Evolutionary conservation across 2,797 vertebrate genomes (phyloP).

Genomic region (Agapornis canus): DNA sequence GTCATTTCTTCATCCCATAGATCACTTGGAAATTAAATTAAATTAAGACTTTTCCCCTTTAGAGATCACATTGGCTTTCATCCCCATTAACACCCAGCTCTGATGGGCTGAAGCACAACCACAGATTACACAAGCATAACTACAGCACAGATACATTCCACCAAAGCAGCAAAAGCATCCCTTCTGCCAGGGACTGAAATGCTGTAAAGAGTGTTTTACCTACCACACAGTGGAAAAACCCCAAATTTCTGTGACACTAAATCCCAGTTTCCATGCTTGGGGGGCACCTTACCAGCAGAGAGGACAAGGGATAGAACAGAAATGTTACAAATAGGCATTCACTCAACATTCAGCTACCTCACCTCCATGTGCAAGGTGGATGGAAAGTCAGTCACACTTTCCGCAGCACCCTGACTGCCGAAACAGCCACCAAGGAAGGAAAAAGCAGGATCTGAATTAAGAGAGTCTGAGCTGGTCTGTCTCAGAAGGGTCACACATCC

Average conservation of each 20-base stretch:
- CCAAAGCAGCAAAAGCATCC: neutral
- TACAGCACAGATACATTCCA: neutral
- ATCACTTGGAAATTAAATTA: neutral
- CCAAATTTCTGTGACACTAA: neutral
- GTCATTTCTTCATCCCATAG: neutral
- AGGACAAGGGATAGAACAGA: neutral
- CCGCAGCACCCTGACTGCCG: neutral
- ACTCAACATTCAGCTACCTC: neutral
- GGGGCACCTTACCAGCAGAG: neutral
- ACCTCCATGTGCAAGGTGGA: neutral
- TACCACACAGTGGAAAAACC: neutral
- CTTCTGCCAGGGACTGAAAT: neutral
- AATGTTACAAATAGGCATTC: neutral
- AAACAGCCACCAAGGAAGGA: neutral
- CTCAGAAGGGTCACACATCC: neutral
- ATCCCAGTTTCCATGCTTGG: neutral
- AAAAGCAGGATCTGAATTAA: neutral
- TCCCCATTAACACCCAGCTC: rapidly evolving
- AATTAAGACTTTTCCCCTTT: neutral
- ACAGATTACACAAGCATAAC: neutral
- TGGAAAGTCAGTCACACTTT: neutral
- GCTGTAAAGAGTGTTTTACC: neutral
- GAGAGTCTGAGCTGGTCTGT: neutral
- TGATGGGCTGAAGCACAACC: neutral
- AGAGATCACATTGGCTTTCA: neutral